Conservation (phyloP, 1,140 invertebrate genomes). For the Bombus affinis region DNA sequence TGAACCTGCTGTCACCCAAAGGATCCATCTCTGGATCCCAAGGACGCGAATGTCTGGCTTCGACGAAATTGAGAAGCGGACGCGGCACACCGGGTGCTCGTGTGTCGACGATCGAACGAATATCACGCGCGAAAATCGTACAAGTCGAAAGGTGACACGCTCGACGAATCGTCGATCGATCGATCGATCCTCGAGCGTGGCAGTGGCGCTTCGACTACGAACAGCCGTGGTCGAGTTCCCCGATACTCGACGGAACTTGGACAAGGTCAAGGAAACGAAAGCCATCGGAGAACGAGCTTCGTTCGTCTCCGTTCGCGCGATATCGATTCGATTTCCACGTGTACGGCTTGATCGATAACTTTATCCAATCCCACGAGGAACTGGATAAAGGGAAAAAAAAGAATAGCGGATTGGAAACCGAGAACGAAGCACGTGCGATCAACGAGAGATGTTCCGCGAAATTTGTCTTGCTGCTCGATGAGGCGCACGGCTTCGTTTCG, state of each 20-base stretch:
- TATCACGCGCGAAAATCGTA: not conserved
- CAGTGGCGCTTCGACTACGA: not conserved
- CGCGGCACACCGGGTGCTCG: not conserved
- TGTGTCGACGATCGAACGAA: not conserved
- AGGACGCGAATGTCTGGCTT: not conserved
- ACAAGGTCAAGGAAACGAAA: slow-evolving; percentile 8
- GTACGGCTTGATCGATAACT: not conserved
- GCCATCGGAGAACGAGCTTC: slow-evolving; percentile 7
- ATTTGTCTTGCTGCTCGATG: not conserved
- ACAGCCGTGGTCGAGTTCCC: not conserved
- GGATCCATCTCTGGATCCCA: not conserved
- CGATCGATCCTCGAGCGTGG: not conserved
- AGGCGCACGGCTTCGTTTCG: not conserved
- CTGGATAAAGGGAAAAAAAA: slow-evolving; percentile 12
- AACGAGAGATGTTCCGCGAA: not conserved
- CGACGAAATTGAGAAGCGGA: not conserved
- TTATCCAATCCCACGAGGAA: not conserved
- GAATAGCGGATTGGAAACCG: not conserved
- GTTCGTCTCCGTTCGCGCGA: not conserved
- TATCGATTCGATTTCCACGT: not conserved
- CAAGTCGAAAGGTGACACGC: not conserved
- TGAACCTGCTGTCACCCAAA: slow-evolving; percentile 5
- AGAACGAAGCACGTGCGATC: not conserved
- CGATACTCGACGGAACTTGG: not conserved
- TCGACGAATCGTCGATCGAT: slow-evolving; percentile 4